A percentile compares a stretch with the other conserved stretches of the same genome.
These are phyloP conservation scores for Butastur rufipennis DNA, from an alignment of 2,113 vertebrate species.

Conservation along the genomic window DNA sequence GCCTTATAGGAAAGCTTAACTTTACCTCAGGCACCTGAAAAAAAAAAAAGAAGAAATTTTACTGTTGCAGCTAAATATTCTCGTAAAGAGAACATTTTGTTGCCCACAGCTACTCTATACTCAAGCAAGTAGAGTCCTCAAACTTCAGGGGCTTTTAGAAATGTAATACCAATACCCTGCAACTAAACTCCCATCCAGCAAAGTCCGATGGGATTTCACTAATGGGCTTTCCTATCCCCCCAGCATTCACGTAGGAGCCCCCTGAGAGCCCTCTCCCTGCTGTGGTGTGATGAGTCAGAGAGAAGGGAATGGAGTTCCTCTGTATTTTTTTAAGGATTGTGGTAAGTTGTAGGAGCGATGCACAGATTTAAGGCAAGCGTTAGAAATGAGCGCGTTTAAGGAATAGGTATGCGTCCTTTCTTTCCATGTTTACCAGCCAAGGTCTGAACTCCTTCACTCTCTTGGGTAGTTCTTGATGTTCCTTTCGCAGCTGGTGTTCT, in stretches of 20 bases:
- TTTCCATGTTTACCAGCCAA: not conserved
- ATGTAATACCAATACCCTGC: not conserved
- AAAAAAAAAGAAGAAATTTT: not conserved
- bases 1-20: not conserved
- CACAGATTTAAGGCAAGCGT: not conserved
- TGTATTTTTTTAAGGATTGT: not conserved
- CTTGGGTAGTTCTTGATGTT: not conserved
- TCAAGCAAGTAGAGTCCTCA: not conserved
- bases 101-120: not conserved
- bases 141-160: not conserved
- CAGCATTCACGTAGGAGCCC: accelerated
- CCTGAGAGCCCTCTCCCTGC: not conserved
- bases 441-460: not conserved
- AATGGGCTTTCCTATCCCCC: not conserved
- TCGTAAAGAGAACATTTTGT: not conserved
- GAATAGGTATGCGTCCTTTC: not conserved
- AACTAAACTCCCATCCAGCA: not conserved
- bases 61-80: not conserved
- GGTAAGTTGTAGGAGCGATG: not conserved
- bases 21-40: not conserved
- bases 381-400: not conserved
- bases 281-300: not conserved
- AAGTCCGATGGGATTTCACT: not conserved
- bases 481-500: not conserved
- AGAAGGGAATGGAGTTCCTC: not conserved